Conservation (phyloP, 2,888 invertebrate genomes). For the Tachystola acroxantha region DNA sequence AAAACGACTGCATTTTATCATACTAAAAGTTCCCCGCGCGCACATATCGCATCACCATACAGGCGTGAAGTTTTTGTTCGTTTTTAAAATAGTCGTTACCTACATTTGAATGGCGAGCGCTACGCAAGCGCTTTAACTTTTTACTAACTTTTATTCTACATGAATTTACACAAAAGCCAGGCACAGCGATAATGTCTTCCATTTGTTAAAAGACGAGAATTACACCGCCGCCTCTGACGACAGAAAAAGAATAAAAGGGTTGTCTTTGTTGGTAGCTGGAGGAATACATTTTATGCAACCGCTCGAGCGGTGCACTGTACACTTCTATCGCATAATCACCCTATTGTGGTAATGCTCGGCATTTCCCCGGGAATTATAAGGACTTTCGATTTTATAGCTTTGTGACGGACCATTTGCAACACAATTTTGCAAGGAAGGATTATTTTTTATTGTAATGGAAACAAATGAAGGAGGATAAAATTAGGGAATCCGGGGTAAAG, state of each 20-base stretch:
- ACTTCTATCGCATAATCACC: constrained; percentile 47
- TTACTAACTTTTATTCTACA: constrained; percentile 63
- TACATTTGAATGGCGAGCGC: constrained; percentile 52
- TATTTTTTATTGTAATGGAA: constrained; percentile 8
- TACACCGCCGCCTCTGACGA: constrained; percentile 55
- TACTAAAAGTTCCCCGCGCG: constrained; percentile 28
- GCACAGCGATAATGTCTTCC: constrained; percentile 68
- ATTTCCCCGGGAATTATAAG: constrained; percentile 30
- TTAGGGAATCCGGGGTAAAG: constrained; percentile 10
- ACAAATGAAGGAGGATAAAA: constrained; percentile 11
- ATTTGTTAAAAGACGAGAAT: constrained; percentile 71
- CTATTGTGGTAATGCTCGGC: constrained; percentile 34
- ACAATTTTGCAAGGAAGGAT: constrained; percentile 12
- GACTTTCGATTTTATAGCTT: constrained; percentile 27
- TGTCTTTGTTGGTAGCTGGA: constrained; percentile 57
- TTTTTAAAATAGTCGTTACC: constrained; percentile 48
- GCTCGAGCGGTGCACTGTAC: constrained; percentile 37
- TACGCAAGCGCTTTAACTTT: constrained; percentile 59
- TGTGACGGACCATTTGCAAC: constrained; percentile 20
- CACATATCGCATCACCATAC: constrained; percentile 26
- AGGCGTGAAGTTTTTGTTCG: constrained; percentile 38
- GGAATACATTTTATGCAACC: constrained; percentile 62
- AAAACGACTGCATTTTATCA: constrained; percentile 22
- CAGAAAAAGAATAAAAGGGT: constrained; percentile 64
- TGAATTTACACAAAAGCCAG: constrained; percentile 70